Evolutionary conservation across 2,797 vertebrate species (phyloP).

Genomic region (Thripadectes ignobilis): DNA sequence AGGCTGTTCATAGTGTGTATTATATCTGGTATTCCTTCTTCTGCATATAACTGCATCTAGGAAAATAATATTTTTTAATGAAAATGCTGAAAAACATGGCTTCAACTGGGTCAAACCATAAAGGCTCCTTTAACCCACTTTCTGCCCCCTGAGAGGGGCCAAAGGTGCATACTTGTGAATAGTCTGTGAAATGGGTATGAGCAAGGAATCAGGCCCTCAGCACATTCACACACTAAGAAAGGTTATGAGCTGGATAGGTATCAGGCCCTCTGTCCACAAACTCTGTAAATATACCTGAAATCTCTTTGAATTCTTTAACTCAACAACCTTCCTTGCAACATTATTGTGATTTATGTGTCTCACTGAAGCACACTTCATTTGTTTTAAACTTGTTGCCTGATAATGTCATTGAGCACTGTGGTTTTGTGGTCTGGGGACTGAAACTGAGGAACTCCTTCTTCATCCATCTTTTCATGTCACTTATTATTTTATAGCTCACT

Average conservation of each 20-base stretch:
- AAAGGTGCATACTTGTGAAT: background rate
- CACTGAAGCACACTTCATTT: background rate
- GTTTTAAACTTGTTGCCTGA: background rate
- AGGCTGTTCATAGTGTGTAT: background rate
- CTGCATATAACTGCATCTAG: background rate
- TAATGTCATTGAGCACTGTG: background rate
- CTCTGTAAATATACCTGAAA: background rate
- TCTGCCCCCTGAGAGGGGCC: background rate
- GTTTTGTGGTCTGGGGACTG: background rate
- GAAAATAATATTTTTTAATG: background rate
- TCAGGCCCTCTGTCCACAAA: background rate
- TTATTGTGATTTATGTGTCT: background rate
- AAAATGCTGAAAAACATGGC: background rate
- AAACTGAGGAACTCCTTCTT: background rate
- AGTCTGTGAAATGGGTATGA: background rate
- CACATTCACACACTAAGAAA: background rate
- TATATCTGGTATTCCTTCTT: background rate
- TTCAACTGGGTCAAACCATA: background rate
- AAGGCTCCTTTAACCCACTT: background rate
- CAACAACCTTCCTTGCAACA: accelerated
- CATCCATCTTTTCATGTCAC: background rate
- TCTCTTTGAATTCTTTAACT: background rate
- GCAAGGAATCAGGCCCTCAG: background rate
- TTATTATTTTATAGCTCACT: background rate
- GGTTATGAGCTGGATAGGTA: background rate